Evolutionary conservation across 2,888 invertebrate genomes (phyloP).

Genomic region (Helicoverpa assulta): DNA sequence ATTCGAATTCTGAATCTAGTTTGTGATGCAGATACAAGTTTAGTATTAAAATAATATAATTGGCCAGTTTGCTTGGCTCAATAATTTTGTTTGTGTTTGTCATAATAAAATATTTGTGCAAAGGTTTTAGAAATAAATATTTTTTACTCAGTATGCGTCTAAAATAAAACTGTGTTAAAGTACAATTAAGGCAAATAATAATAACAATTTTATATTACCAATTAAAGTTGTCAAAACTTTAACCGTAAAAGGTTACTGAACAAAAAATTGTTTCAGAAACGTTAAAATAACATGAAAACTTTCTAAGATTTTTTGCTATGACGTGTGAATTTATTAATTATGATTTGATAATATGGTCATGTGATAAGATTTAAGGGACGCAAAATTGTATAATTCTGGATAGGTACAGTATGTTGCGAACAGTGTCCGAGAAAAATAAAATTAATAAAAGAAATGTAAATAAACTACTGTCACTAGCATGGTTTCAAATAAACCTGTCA

Average conservation of each 20-base stretch:
- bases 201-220: slow-evolving; percentile 4
- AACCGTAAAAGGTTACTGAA: slow-evolving; percentile 1
- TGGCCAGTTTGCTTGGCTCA: too few relatives aligned
- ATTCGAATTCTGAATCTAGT: background rate
- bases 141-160: background rate
- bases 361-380: too few relatives aligned
- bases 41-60: background rate
- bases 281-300: slow-evolving; percentile 10
- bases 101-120: background rate
- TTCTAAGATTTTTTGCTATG: background rate
- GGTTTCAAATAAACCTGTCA: too few relatives aligned
- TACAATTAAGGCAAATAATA: background rate
- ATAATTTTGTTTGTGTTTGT: too few relatives aligned
- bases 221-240: slow-evolving; percentile 21
- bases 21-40: background rate
- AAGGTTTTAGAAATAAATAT: background rate
- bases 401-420: too few relatives aligned
- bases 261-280: slow-evolving; percentile 9
- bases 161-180: slow-evolving; percentile 7
- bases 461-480: too few relatives aligned
- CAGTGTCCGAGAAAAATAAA: too few relatives aligned
- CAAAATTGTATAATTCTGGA: too few relatives aligned
- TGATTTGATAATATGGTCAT: too few relatives aligned
- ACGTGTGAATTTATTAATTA: too few relatives aligned
- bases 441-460: too few relatives aligned